Conservation (phyloP, 2,113 vertebrate species). For the Stegastes partitus region DNA sequence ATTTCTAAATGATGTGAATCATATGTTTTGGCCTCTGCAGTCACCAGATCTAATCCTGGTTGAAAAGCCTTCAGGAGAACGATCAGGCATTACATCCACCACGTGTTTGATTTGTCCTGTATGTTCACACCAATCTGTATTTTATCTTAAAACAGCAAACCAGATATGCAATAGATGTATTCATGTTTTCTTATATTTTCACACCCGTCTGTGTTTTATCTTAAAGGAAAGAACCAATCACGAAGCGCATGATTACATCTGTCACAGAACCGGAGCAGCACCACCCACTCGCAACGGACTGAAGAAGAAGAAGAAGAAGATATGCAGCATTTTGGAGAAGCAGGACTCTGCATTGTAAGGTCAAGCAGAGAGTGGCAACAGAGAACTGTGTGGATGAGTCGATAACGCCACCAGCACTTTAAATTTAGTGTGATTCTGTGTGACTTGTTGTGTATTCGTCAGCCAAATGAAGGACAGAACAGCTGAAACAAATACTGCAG, state of each 20-base stretch:
- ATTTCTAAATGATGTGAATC: neutral
- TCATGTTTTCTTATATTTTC: neutral
- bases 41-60: neutral
- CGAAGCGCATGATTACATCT: neutral
- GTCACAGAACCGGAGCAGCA: conserved; percentile 11
- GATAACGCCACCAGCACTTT: neutral
- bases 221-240: neutral
- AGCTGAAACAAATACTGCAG: conserved; percentile 53
- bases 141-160: conserved; percentile 3
- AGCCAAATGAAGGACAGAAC: conserved; percentile 16
- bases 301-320: conserved; percentile 18
- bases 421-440: neutral
- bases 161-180: neutral
- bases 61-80: neutral
- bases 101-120: neutral
- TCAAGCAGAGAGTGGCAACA: conserved; percentile 21
- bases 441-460: conserved; percentile 16
- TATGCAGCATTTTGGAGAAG: conserved; percentile 3
- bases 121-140: neutral
- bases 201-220: neutral
- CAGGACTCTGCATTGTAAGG: conserved; percentile 18
- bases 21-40: neutral
- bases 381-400: conserved; percentile 6
- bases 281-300: conserved; percentile 8
- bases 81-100: no score